phyloP scores from a whole-genome alignment of 2,888 invertebrate genomes.

The Drosophila robusta region DNA sequence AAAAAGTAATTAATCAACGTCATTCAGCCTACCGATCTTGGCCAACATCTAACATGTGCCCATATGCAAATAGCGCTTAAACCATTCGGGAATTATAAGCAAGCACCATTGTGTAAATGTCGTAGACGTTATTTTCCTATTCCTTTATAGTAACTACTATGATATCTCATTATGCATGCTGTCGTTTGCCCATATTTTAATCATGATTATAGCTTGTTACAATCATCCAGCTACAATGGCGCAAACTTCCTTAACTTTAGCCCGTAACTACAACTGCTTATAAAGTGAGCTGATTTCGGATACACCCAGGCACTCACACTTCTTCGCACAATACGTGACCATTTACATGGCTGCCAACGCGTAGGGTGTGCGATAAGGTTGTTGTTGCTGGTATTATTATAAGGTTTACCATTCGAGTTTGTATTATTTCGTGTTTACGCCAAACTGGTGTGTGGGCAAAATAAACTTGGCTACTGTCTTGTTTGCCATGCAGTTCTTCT shows the following conservation, averaged over 20 bases:
- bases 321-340: conserved; percentile 65
- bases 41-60: neutral
- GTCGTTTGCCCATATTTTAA: conserved; percentile 9
- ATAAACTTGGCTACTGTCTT: conserved; percentile 26
- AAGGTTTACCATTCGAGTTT: conserved; percentile 20
- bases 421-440: conserved; percentile 29
- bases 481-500: conserved; percentile 15
- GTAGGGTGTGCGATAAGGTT: conserved; percentile 22
- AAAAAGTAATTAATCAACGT: neutral
- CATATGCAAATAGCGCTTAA: conserved; percentile 4
- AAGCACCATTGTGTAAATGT: conserved; percentile 2
- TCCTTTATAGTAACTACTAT: conserved; percentile 1
- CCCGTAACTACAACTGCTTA: conserved; percentile 21
- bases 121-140: neutral
- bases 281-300: conserved; percentile 18
- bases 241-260: conserved; percentile 18
- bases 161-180: conserved; percentile 26
- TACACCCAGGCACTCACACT: conserved; percentile 10
- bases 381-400: conserved; percentile 14
- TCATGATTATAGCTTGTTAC: conserved; percentile 21
- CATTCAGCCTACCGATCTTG: neutral
- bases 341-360: conserved; percentile 43
- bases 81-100: conserved; percentile 14
- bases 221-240: conserved; percentile 4
- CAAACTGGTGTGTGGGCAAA: conserved; percentile 14